These are phyloP conservation scores for Plebejus argus DNA, from an alignment of 2,888 invertebrate species.

Conservation along the genomic window DNA sequence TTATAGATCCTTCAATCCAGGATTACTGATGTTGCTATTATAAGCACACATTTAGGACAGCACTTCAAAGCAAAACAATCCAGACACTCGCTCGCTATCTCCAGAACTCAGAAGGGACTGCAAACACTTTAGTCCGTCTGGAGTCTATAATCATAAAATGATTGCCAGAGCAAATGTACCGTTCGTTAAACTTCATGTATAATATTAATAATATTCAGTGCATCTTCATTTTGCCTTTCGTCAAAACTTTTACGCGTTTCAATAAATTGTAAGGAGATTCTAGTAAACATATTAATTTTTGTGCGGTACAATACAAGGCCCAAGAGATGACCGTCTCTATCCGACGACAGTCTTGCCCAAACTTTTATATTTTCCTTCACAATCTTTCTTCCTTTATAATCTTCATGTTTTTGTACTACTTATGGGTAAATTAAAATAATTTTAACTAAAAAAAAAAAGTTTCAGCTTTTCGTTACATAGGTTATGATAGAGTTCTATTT, in stretches of 20 bases:
- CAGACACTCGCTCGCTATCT: slow-evolving; percentile 50
- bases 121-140: slow-evolving; percentile 43
- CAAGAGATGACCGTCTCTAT: too few species aligned
- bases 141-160: slow-evolving; percentile 35
- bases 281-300: not conserved
- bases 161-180: slow-evolving; percentile 19
- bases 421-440: not conserved
- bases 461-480: too few species aligned
- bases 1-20: slow-evolving; percentile 1
- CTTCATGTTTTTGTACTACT: not conserved
- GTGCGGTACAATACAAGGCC: too few species aligned
- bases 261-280: not conserved
- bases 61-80: slow-evolving; percentile 59
- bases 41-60: slow-evolving; percentile 53
- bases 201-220: slow-evolving; percentile 10
- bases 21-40: slow-evolving; percentile 33
- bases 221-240: not conserved
- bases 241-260: not conserved
- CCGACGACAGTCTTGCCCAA: too few species aligned
- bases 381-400: not conserved
- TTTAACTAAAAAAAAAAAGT: not conserved
- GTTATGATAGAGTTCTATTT: not conserved
- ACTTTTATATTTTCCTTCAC: not conserved
- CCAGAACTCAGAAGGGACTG: slow-evolving; percentile 43
- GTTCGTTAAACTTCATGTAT: slow-evolving; percentile 20